phyloP scores from a whole-genome alignment of 2,113 vertebrate species.

The Hystrix brachyura region DNA sequence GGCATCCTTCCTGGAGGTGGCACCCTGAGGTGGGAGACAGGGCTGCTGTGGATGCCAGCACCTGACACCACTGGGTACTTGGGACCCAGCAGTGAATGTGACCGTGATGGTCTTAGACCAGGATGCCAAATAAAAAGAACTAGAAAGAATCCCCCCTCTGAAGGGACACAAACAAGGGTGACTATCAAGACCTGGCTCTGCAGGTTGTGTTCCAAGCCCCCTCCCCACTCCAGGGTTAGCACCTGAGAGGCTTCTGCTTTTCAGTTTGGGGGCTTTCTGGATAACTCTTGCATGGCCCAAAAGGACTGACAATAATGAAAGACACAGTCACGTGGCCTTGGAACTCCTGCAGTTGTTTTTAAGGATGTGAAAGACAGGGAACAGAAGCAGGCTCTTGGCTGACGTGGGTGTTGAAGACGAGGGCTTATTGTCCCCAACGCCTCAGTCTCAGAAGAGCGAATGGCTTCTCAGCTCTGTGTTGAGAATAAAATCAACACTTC shows the following conservation, averaged over 20 bases:
- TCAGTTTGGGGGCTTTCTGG: background rate
- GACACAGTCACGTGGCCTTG: background rate
- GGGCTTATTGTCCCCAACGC: background rate
- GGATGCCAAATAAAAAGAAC: background rate
- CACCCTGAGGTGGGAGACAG: background rate
- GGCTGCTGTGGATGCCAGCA: background rate
- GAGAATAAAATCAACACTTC: constrained; percentile 75
- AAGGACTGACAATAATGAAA: constrained; percentile 3
- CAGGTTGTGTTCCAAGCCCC: too few species aligned
- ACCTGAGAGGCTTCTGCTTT: background rate
- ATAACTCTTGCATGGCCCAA: background rate
- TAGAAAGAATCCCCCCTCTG: background rate
- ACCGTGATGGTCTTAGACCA: background rate
- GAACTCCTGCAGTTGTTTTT: background rate
- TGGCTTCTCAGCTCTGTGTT: constrained; percentile 52
- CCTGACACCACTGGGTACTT: background rate
- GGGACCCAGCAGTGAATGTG: background rate
- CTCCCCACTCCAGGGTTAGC: background rate
- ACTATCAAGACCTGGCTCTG: background rate
- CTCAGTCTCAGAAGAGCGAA: constrained; percentile 19
- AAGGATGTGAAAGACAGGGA: background rate
- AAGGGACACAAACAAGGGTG: background rate
- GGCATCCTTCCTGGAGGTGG: background rate
- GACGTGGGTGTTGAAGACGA: background rate
- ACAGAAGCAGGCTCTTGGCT: background rate